Conservation (phyloP, 2,113 vertebrate species). For the Gasterosteus nipponicus region DNA sequence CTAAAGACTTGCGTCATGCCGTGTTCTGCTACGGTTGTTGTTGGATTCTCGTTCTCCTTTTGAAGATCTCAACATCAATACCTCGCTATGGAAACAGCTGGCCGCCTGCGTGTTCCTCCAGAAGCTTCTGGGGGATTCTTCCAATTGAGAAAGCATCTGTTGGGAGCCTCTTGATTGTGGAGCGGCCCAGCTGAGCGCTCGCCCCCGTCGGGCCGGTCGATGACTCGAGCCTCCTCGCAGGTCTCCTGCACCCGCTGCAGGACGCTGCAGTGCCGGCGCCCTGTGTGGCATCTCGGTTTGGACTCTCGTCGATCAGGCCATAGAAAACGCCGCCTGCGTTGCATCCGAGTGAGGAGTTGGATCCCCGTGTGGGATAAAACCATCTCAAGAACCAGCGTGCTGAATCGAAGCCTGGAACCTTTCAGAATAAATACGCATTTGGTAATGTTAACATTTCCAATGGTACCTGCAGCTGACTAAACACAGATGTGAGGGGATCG, state of each 20-base stretch:
- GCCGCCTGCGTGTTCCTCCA: slow-evolving; percentile 55
- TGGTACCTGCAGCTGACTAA: slow-evolving; percentile 60
- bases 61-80: slow-evolving; percentile 51
- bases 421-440: slow-evolving; percentile 54
- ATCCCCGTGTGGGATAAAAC: slow-evolving; percentile 15
- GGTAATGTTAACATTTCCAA: slow-evolving; percentile 57
- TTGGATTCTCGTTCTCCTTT: slow-evolving; percentile 51
- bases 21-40: slow-evolving; percentile 40
- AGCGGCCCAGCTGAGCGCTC: slow-evolving; percentile 56
- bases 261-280: slow-evolving; percentile 56
- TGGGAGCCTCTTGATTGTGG: slow-evolving; percentile 70
- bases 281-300: slow-evolving; percentile 77
- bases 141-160: slow-evolving; percentile 78
- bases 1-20: slow-evolving; percentile 14
- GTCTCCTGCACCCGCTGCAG: slow-evolving; percentile 61
- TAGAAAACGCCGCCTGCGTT: slow-evolving; percentile 56
- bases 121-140: slow-evolving; percentile 61
- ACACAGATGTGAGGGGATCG: slow-evolving; percentile 59
- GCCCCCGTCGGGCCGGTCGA: slow-evolving; percentile 61
- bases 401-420: slow-evolving; percentile 56
- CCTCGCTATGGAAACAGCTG: slow-evolving; percentile 51
- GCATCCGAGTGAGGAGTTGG: slow-evolving; percentile 62
- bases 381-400: slow-evolving; percentile 32
- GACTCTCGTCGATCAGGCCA: slow-evolving; percentile 54
- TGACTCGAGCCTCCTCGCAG: slow-evolving; percentile 70